Conservation (phyloP, 2,797 vertebrate genomes). For the Danio kyathit region DNA sequence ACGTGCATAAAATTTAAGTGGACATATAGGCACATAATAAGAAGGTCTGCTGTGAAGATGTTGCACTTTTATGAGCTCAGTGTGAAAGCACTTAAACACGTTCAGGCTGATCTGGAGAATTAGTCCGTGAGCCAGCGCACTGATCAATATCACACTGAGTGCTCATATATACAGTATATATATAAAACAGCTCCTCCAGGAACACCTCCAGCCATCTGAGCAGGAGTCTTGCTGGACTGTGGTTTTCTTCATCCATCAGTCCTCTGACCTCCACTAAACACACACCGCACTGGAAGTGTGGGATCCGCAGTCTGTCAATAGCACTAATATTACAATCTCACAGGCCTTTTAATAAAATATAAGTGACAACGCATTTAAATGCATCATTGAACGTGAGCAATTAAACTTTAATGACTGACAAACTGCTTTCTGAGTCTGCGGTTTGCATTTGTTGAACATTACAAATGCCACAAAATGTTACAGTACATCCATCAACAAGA, state of each 20-base stretch:
- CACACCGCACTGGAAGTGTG: background rate
- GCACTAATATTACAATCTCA: background rate
- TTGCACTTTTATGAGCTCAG: background rate
- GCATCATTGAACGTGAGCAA: background rate
- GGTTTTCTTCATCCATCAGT: slow-evolving; percentile 77
- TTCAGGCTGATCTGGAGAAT: slow-evolving; percentile 28
- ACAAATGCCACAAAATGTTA: background rate
- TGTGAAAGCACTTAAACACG: slow-evolving; percentile 38
- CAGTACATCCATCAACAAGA: background rate
- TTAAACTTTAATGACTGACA: background rate
- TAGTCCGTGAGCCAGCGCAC: slow-evolving; percentile 13
- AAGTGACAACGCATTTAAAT: slow-evolving; percentile 11
- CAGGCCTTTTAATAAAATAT: slow-evolving; percentile 22
- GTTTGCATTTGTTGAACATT: background rate
- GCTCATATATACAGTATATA: slow-evolving; percentile 24
- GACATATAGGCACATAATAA: background rate
- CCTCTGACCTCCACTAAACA: slow-evolving; percentile 50
- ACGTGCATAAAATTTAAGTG: background rate
- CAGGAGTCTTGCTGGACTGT: slow-evolving; percentile 66
- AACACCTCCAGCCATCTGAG: slow-evolving; percentile 51
- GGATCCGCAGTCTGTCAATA: too few species aligned
- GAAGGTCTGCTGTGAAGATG: slow-evolving; percentile 2
- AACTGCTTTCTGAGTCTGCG: background rate
- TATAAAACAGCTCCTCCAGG: slow-evolving; percentile 48
- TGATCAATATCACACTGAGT: slow-evolving; percentile 46